Evolutionary conservation across 2,888 invertebrate genomes (phyloP), one percentile per base, ranked within the genome.

Genomic region (Parasteatoda lunata): DNA sequence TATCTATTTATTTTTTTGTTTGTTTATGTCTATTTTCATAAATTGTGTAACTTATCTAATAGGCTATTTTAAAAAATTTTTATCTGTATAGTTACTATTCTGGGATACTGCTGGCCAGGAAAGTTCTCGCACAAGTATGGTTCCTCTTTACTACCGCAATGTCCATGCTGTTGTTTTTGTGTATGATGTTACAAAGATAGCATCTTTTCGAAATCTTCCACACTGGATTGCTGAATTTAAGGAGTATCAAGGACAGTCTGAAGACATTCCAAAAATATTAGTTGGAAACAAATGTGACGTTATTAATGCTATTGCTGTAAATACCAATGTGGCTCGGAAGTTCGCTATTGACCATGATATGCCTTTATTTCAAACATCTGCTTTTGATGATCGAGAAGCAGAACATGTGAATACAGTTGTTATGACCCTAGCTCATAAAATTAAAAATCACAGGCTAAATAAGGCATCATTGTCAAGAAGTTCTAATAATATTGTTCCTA

Each of bases 21-120:
- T 0, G 30, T 30, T 30, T 30, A 30, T 30, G 30, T 30, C 30
- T 30, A 30, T 30, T 30, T 30, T 30, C 30, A 30, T 30, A 30
- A 30, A 30, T 30, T 30, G 2, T 30, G 30, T 30, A 30, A 30
- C 30, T 30, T 30, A 30, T 30, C 30, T 30, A 30, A 69, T 69
- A 13, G 48, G 45, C 3, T 7, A 30, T 4, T 51, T 30, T 15
- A 6, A 7, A 51, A n/a, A 49, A 84, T 49, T 73, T 88, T 86
- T 88, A 87, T 88, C 75, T 86, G 92, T 93, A 64, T 91, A 96
- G 95, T 93, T 96, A 7, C 93, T 93, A 90, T 91, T 96, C 70
- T 96, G 95, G 95, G 96, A 93, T 90, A 96, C 96, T 2, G 96
- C 96, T 0, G 96, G 96, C 0, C 96, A 96, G 91, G 96, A 96